These are phyloP conservation scores for Pantelozetes paolii DNA, from an alignment of 2,888 invertebrate genomes.

Conservation along the genomic window DNA sequence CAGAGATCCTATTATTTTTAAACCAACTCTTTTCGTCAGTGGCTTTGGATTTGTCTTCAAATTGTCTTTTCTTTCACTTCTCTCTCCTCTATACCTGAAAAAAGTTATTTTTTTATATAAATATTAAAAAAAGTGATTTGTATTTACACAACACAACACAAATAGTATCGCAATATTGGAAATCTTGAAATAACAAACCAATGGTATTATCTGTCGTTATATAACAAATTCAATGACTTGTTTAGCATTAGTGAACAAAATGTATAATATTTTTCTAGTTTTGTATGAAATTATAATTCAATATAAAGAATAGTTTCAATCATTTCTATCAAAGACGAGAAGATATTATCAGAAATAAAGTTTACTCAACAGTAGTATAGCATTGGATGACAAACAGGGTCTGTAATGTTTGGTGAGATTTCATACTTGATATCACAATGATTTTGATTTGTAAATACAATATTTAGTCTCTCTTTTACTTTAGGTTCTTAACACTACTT, in stretches of 20 bases:
- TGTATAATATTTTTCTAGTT: neutral
- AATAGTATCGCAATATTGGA: neutral
- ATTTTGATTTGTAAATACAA: conserved; percentile 35
- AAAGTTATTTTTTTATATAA: conserved; percentile 18
- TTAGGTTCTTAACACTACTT: conserved; percentile 27
- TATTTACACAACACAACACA: conserved; percentile 23
- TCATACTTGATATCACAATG: conserved; percentile 31
- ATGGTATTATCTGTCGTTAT: neutral
- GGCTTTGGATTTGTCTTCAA: neutral
- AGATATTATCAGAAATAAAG: conserved; percentile 25
- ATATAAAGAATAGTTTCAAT: conserved; percentile 22
- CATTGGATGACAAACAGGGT: neutral
- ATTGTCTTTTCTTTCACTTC: conserved; percentile 1
- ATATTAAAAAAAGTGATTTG: conserved; percentile 30
- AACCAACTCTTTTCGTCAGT: neutral
- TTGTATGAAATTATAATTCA: conserved; percentile 28
- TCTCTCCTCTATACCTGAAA: conserved; percentile 10
- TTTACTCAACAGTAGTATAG: conserved; percentile 33
- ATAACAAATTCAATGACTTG: conserved; percentile 5
- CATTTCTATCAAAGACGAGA: conserved; percentile 24
- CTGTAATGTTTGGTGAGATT: conserved; percentile 31
- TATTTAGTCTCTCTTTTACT: conserved; percentile 22
- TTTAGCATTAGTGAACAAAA: neutral
- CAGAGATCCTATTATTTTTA: neutral
- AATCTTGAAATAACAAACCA: conserved; percentile 36